A percentile compares a stretch with the other conserved stretches of the same genome.
Conservation (phyloP, 2,888 invertebrate species). For the Crematogaster levior region DNA sequence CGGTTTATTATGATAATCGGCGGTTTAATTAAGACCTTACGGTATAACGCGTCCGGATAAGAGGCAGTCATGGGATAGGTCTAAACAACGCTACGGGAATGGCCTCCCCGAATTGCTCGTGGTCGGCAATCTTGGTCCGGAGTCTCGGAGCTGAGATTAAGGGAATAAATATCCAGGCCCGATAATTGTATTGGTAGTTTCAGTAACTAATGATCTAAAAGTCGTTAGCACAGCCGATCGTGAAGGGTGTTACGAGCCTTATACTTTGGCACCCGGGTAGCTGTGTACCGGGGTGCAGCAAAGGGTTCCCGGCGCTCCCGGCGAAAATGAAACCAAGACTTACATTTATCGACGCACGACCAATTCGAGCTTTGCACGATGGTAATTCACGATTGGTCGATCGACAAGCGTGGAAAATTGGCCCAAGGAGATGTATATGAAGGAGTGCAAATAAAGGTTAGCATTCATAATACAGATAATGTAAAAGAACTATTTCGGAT, state of each 20-base stretch:
- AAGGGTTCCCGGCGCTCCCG: slow-evolving; percentile 45
- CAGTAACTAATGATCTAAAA: slow-evolving; percentile 85
- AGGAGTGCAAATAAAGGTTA: background rate
- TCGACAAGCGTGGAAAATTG: slow-evolving; percentile 62
- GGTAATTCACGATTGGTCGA: slow-evolving; percentile 78
- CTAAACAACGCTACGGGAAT: slow-evolving; percentile 60
- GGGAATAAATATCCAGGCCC: slow-evolving; percentile 84
- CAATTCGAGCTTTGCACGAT: slow-evolving; percentile 77
- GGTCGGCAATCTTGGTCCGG: slow-evolving; percentile 77
- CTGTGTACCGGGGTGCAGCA: background rate
- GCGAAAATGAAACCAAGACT: slow-evolving; percentile 79
- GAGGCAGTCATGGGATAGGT: slow-evolving; percentile 43
- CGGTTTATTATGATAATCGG: slow-evolving; percentile 70
- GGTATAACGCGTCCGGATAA: slow-evolving; percentile 56
- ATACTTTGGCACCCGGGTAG: slow-evolving; percentile 59
- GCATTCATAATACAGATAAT: background rate
- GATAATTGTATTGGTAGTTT: slow-evolving; percentile 85
- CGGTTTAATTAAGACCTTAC: slow-evolving; percentile 69
- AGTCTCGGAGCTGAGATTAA: slow-evolving; percentile 80
- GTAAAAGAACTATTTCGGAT: background rate
- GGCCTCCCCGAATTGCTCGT: slow-evolving; percentile 75
- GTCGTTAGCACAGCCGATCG: slow-evolving; percentile 82
- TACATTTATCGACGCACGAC: slow-evolving; percentile 70
- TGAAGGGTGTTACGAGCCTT: slow-evolving; percentile 75
- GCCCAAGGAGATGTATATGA: slow-evolving; percentile 39